Conservation (phyloP, 2,888 invertebrate genomes). For the Gymnosoma rotundatum region DNA sequence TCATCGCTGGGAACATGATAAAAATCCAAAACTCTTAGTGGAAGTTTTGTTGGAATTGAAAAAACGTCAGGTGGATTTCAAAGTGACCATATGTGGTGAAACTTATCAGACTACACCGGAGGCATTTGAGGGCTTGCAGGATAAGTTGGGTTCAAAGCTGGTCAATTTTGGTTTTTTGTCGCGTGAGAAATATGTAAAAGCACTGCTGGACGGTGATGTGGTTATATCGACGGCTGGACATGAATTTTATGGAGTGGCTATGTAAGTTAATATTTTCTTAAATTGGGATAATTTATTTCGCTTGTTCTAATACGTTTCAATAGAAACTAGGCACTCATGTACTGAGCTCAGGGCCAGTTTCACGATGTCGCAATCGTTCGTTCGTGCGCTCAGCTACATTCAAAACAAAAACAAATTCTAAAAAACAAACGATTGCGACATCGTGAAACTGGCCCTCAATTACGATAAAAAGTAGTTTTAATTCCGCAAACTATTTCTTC, state of each 20-base stretch:
- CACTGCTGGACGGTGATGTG: conserved; percentile 85
- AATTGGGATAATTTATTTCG: too few relatives aligned
- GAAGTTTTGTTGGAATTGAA: conserved; percentile 83
- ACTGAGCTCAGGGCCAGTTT: too few relatives aligned
- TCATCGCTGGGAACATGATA: conserved; percentile 91
- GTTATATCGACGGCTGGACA: conserved; percentile 89
- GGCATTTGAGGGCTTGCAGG: conserved; percentile 84
- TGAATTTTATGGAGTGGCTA: conserved; percentile 90
- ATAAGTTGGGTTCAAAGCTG: conserved; percentile 83
- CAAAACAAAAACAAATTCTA: too few relatives aligned
- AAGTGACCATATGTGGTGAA: conserved; percentile 85
- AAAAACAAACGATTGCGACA: too few relatives aligned
- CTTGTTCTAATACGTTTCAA: too few relatives aligned
- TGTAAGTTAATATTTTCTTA: conserved; percentile 83
- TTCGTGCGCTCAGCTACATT: too few relatives aligned
- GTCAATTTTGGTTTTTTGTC: conserved; percentile 85
- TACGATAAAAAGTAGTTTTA: too few relatives aligned
- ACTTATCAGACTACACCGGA: conserved; percentile 85
- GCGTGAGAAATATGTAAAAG: conserved; percentile 84
- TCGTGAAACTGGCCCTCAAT: too few relatives aligned
- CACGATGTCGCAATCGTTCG: too few relatives aligned
- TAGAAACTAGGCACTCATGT: too few relatives aligned
- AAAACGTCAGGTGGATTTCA: conserved; percentile 84
- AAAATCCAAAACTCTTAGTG: conserved; percentile 87
- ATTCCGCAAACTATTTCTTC: too few relatives aligned